These are phyloP conservation scores for Ypsolopha sequella DNA, from an alignment of 2,888 invertebrate species.

Conservation along the genomic window DNA sequence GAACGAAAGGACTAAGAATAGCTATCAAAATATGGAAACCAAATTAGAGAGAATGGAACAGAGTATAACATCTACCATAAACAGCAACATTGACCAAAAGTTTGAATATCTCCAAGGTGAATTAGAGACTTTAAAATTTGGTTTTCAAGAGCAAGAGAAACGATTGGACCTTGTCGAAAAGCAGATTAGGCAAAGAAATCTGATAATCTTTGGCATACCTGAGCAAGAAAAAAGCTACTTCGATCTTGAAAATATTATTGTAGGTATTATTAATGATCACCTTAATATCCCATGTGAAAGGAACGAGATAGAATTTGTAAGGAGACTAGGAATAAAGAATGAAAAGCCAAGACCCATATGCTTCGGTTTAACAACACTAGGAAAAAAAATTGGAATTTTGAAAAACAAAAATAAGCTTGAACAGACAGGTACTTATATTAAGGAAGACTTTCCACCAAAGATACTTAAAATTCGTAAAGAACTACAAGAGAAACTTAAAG, in stretches of 20 bases:
- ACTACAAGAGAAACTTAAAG: background rate
- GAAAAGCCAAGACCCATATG: background rate
- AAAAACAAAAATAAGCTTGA: background rate
- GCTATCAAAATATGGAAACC: background rate
- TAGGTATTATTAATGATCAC: background rate
- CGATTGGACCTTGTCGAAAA: background rate
- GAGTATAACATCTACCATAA: no score
- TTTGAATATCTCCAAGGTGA: background rate
- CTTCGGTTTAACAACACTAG: no score
- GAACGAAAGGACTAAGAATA: no score
- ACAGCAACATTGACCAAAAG: background rate
- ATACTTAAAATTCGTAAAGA: background rate
- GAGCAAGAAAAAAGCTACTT: background rate
- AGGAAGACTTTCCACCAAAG: background rate
- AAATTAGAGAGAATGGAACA: background rate
- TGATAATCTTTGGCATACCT: background rate
- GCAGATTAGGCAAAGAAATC: background rate
- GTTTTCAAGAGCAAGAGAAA: background rate
- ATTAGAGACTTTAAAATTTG: background rate
- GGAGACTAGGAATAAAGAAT: background rate
- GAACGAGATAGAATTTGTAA: background rate
- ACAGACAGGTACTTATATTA: background rate
- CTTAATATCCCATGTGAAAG: background rate
- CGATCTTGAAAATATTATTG: background rate
- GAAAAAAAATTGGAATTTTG: background rate